A percentile compares a stretch with the other conserved stretches of the same genome.
phyloP scores from a whole-genome alignment of 2,797 vertebrate genomes.

The Anableps anableps region DNA sequence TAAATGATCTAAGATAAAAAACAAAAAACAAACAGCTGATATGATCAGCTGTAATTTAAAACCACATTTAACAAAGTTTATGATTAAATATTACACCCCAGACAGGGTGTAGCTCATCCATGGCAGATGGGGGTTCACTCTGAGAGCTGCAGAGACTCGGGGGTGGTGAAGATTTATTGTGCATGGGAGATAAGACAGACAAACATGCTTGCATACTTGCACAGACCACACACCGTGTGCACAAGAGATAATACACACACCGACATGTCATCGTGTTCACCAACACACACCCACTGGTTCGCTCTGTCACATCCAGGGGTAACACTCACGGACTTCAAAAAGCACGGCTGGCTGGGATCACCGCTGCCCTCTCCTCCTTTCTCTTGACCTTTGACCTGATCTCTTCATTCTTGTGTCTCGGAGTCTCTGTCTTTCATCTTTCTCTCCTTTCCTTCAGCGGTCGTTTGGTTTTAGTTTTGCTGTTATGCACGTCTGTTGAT shows the following conservation, averaged over 20 bases:
- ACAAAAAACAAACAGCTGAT: not conserved
- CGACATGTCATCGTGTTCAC: slow-evolving; percentile 31
- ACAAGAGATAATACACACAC: slow-evolving; percentile 39
- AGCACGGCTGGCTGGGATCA: slow-evolving; percentile 51
- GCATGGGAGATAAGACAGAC: slow-evolving; percentile 46
- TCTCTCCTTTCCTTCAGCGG: slow-evolving; percentile 27
- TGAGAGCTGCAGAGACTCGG: slow-evolving; percentile 12
- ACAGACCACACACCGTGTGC: slow-evolving; percentile 62
- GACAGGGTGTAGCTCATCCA: not conserved
- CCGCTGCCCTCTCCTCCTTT: slow-evolving; percentile 59
- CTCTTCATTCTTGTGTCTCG: slow-evolving; percentile 50
- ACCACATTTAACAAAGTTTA: not conserved
- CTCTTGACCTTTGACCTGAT: slow-evolving; percentile 68
- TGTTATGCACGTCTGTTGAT: not conserved
- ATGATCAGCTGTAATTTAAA: not conserved
- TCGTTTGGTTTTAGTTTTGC: not conserved
- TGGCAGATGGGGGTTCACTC: not conserved
- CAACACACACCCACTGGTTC: slow-evolving; percentile 31
- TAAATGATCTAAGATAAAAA: not conserved
- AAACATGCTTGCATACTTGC: slow-evolving; percentile 29
- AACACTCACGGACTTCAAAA: slow-evolving; percentile 54
- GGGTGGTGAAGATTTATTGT: slow-evolving; percentile 50
- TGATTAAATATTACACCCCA: not conserved
- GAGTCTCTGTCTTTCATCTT: slow-evolving; percentile 58
- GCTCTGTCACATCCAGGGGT: slow-evolving; percentile 10